Conservation (phyloP, 2,888 invertebrate species). For the Caenorhabditis panamensis region DNA sequence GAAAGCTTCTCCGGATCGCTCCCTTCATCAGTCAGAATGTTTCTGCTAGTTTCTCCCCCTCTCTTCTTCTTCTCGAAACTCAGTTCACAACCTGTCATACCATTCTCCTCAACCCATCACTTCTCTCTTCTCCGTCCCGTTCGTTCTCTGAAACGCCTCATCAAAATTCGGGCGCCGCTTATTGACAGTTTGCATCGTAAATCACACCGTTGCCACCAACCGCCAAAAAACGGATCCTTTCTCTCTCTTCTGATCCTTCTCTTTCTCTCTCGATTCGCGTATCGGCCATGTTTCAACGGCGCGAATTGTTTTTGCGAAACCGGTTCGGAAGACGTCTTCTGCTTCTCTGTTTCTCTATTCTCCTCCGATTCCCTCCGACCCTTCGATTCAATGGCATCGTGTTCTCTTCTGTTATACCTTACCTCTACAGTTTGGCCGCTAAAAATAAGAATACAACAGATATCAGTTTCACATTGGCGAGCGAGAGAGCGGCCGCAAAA, state of each 20-base stretch:
- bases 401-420: not conserved
- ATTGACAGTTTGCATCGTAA: conserved; percentile 44
- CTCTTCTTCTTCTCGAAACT: conserved; percentile 23
- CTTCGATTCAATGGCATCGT: not conserved
- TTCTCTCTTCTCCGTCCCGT: conserved; percentile 22
- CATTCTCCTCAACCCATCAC: conserved; percentile 12
- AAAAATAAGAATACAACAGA: conserved; percentile 20
- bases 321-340: conserved; percentile 42
- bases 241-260: not conserved
- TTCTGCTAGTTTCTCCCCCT: conserved; percentile 1
- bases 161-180: conserved; percentile 37
- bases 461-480: conserved; percentile 28
- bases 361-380: not conserved
- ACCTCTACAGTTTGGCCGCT: not conserved
- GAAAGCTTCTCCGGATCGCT: conserved; percentile 3
- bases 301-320: conserved; percentile 48
- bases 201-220: conserved; percentile 31
- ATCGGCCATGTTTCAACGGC: conserved; percentile 14
- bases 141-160: conserved; percentile 46
- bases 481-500: conserved; percentile 4
- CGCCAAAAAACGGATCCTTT: conserved; percentile 18
- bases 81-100: conserved; percentile 16
- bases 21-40: conserved; percentile 35
- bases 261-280: conserved; percentile 7
- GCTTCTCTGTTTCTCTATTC: conserved; percentile 17